Percentiles rank a stretch among this genome's conserved stretches.
Conservation (phyloP, 1,140 invertebrate species). For the Dryas iulia region DNA sequence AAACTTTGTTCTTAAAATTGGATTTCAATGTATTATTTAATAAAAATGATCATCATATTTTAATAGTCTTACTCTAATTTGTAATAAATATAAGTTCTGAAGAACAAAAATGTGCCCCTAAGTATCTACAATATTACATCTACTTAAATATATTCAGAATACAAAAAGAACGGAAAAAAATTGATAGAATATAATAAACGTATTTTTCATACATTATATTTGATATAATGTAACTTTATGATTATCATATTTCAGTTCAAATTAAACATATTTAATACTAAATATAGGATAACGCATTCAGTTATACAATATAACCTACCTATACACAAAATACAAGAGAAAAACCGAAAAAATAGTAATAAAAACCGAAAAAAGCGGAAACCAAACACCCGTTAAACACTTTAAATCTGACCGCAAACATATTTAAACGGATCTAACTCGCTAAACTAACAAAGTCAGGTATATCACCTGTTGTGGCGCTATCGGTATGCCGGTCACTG, state of each 20-base stretch:
- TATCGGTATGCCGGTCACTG: slow-evolving; percentile 46
- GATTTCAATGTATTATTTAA: background rate
- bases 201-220: too few relatives aligned
- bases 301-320: background rate
- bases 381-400: slow-evolving; percentile 35
- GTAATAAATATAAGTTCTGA: background rate
- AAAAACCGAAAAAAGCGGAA: slow-evolving; percentile 1
- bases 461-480: slow-evolving; percentile 69
- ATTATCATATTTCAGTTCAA: too few relatives aligned
- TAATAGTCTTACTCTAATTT: too few relatives aligned
- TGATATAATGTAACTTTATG: too few relatives aligned
- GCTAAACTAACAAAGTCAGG: slow-evolving; percentile 55
- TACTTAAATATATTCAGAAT: too few relatives aligned
- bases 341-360: slow-evolving; percentile 26
- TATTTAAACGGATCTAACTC: slow-evolving; percentile 43
- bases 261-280: too few relatives aligned
- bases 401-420: slow-evolving; percentile 48
- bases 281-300: too few relatives aligned
- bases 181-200: too few relatives aligned
- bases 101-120: background rate
- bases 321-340: background rate
- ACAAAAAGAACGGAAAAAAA: too few relatives aligned
- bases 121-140: background rate
- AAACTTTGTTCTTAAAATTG: too few relatives aligned
- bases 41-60: background rate